Evolutionary conservation across 1,140 invertebrate species (phyloP).

Genomic region (Drosophila pachea): DNA sequence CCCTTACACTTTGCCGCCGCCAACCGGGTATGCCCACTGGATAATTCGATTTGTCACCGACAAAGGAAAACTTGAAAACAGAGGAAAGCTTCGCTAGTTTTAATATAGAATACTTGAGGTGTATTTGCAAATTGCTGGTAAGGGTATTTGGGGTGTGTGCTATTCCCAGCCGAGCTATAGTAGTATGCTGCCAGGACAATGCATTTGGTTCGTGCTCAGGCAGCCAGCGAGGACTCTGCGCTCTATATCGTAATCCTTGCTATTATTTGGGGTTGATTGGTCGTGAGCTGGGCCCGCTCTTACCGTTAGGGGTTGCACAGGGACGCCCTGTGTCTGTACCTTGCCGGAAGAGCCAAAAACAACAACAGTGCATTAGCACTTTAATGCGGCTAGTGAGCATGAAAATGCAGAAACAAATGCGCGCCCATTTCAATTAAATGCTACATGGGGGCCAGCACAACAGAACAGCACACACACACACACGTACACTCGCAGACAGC

Average conservation of each 20-base stretch:
- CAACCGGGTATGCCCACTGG: background rate
- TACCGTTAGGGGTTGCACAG: slow-evolving; percentile 54
- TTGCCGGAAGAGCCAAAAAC: slow-evolving; percentile 53
- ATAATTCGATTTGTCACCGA: no score
- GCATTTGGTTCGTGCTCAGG: slow-evolving; percentile 47
- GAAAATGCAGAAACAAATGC: slow-evolving; percentile 72
- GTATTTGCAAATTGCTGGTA: no score
- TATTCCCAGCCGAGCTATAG: background rate
- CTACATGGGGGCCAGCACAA: slow-evolving; percentile 49
- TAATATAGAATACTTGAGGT: no score
- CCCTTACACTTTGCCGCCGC: slow-evolving; percentile 6
- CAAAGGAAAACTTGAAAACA: no score
- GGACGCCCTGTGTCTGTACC: slow-evolving; percentile 2
- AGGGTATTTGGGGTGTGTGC: slow-evolving; percentile 12
- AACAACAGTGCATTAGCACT: slow-evolving; percentile 78
- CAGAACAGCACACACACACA: slow-evolving; percentile 17
- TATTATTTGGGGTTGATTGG: slow-evolving; percentile 74
- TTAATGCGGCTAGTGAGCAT: slow-evolving; percentile 76
- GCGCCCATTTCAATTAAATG: slow-evolving; percentile 76
- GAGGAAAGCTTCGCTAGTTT: no score
- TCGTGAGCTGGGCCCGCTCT: slow-evolving; percentile 52
- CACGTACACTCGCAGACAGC: slow-evolving; percentile 26
- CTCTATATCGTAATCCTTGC: slow-evolving; percentile 65
- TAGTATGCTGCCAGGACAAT: slow-evolving; percentile 55
- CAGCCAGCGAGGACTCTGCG: slow-evolving; percentile 31